These are phyloP conservation scores for Drosophila atripex DNA, from an alignment of 2,888 invertebrate species.

Conservation along the genomic window DNA sequence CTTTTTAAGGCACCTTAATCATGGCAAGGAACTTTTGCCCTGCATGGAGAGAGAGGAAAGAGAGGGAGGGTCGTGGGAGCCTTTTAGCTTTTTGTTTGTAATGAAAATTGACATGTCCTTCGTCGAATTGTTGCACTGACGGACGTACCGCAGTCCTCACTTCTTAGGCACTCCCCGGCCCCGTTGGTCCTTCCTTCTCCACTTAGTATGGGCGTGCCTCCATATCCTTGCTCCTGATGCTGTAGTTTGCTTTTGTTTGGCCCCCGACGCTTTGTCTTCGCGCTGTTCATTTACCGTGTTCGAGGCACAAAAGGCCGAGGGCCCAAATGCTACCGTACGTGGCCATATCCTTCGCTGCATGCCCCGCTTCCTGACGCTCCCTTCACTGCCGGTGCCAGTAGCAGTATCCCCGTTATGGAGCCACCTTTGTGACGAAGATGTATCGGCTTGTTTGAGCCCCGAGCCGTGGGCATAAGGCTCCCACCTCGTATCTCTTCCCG, in stretches of 20 bases:
- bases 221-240: slow-evolving; percentile 6
- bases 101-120: slow-evolving; percentile 72
- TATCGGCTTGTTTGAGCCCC: slow-evolving; percentile 47
- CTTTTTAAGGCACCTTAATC: slow-evolving; percentile 64
- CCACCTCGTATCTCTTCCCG: slow-evolving; percentile 7
- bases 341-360: slow-evolving; percentile 23
- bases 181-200: background rate
- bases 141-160: slow-evolving; percentile 36
- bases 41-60: slow-evolving; percentile 28
- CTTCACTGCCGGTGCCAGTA: background rate
- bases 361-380: background rate
- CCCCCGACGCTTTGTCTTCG: slow-evolving; percentile 56
- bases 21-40: slow-evolving; percentile 52
- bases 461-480: slow-evolving; percentile 19
- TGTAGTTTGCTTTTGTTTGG: slow-evolving; percentile 58
- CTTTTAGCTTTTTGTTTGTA: slow-evolving; percentile 64
- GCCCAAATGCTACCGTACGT: slow-evolving; percentile 27
- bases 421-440: slow-evolving; percentile 64
- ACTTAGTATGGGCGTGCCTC: background rate
- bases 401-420: slow-evolving; percentile 16
- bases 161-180: background rate
- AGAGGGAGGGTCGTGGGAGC: slow-evolving; percentile 19
- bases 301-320: slow-evolving; percentile 46
- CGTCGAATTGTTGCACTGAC: slow-evolving; percentile 57
- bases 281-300: slow-evolving; percentile 60